Conservation (phyloP, 2,113 vertebrate genomes). For the Sclerurus mexicanus region DNA sequence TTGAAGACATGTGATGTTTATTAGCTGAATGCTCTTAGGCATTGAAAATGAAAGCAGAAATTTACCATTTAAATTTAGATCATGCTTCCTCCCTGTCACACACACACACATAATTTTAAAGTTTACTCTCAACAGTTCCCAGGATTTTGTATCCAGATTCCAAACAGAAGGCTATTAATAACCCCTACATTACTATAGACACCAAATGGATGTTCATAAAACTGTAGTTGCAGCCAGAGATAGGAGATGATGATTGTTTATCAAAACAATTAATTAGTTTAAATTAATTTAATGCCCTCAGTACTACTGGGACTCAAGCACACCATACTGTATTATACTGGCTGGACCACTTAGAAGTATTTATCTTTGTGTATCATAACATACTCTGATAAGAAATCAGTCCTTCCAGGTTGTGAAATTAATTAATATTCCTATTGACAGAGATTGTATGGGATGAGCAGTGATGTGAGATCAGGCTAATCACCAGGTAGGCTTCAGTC, state of each 20-base stretch:
- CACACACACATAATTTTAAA: neutral
- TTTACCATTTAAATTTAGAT: slow-evolving; percentile 48
- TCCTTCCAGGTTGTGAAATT: neutral
- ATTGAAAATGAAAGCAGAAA: slow-evolving; percentile 35
- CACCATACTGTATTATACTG: neutral
- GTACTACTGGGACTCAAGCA: neutral
- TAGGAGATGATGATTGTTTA: neutral
- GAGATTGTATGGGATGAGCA: neutral
- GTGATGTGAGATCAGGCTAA: neutral
- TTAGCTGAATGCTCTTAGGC: neutral
- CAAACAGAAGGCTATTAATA: slow-evolving; percentile 48
- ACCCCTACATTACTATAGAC: neutral
- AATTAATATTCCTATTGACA: neutral
- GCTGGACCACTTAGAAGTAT: neutral
- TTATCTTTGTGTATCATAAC: neutral
- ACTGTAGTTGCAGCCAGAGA: neutral
- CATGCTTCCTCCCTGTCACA: neutral
- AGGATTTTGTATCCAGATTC: slow-evolving; percentile 17
- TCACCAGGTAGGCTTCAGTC: neutral
- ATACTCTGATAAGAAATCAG: neutral
- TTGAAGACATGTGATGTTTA: neutral
- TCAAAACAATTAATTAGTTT: neutral
- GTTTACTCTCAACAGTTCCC: slow-evolving; percentile 17
- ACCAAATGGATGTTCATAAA: slow-evolving; percentile 13
- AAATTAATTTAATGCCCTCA: neutral